Evolutionary conservation across 2,113 vertebrate species (phyloP).

Genomic region (Elanus axillaris): DNA sequence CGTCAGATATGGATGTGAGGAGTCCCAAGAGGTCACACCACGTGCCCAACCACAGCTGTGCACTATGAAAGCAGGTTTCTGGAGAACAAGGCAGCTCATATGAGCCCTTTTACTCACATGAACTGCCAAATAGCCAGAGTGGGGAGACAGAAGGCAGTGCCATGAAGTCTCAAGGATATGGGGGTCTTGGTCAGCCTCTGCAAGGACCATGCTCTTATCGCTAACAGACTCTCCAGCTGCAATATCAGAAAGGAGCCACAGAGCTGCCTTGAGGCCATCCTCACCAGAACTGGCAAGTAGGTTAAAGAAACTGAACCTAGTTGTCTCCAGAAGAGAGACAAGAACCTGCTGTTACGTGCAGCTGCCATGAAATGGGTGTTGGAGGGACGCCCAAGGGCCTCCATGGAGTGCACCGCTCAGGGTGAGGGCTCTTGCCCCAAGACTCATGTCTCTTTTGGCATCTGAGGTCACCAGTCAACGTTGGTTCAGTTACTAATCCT

Average conservation of each 20-base stretch:
- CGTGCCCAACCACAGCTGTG: accelerated
- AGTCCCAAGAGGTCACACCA: neutral
- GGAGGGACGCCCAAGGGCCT: neutral
- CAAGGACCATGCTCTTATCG: neutral
- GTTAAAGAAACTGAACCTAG: neutral
- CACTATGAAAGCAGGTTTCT: neutral
- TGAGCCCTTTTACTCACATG: accelerated
- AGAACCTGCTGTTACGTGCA: neutral
- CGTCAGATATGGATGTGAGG: neutral
- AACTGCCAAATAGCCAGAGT: neutral
- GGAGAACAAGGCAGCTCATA: neutral
- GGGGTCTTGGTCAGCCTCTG: neutral
- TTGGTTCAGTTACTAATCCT: neutral
- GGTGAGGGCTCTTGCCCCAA: neutral
- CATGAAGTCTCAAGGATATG: neutral
- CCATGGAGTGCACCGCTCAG: neutral
- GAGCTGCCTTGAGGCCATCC: neutral
- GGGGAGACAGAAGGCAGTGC: neutral
- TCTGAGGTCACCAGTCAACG: neutral
- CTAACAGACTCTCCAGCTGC: neutral
- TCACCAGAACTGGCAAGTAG: neutral
- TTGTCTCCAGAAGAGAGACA: neutral
- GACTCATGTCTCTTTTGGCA: neutral
- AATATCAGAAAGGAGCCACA: neutral
- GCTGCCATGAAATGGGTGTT: neutral